Evolutionary conservation across 2,888 invertebrate genomes (phyloP), one percentile per base, ranked within the genome.

Genomic region (Drosophila anceps): DNA sequence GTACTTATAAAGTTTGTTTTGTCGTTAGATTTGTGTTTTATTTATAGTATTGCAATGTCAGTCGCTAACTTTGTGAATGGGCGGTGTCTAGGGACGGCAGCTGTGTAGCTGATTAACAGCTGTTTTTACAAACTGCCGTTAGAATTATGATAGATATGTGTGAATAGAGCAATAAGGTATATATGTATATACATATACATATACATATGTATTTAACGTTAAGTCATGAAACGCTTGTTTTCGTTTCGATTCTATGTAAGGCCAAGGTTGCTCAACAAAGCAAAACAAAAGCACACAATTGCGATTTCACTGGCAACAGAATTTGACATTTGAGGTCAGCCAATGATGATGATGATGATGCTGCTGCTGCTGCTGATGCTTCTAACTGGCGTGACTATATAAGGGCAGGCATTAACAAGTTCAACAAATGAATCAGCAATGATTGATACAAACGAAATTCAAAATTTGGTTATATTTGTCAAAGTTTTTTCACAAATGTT

Each of bases 271-370:
- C 24, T 60, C 6, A 53, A 12, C 53, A 24, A 53, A 53, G 24
- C 59, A 65, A 87, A 88, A 81, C 77, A 74, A 88, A 89, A 77
- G 63, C 63, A 39, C 18, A 80, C 75, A 76, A 66, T 75, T 75
- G 76, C 66, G 61, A 82, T 71, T 73, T 77, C 65, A 60, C 63
- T 65, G 46, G 53, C 70, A 67, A 65, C 76, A 77, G 54, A 54
- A 54, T 68, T 78, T 81, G 83, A 76, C 86, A 84, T 83, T 82
- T 90, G 86, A 92, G 92, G 92, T 83, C 91, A 75, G 57, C 65
- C 48, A 60, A 65, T 71, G 76, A 41, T 70, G 66, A 24, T 57
- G 76, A 55, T 51, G 62, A 43, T 68, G 70, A 60, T 68, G 55
- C 46, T 61, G 60, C 24, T 44, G 37, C 27, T 68, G 54, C 53